These are phyloP conservation scores for Acipenser oxyrinchus DNA, from an alignment of 2,797 vertebrate genomes.

Conservation along the genomic window DNA sequence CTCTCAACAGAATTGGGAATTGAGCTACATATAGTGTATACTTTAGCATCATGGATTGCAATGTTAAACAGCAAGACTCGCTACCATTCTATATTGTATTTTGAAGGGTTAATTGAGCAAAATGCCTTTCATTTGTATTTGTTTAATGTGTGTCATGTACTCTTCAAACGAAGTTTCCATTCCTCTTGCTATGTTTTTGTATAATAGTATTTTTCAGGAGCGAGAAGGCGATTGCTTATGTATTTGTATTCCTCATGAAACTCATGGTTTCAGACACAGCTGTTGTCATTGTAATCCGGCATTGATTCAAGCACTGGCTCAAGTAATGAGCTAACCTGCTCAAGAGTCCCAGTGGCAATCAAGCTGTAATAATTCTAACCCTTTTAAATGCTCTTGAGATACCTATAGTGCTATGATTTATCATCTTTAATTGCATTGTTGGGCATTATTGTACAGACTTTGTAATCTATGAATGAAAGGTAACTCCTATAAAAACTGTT, in stretches of 20 bases:
- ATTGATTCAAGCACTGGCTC: slow-evolving; percentile 33
- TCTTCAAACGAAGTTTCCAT: too few relatives aligned
- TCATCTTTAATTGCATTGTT: slow-evolving; percentile 35
- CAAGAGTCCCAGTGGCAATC: slow-evolving; percentile 38
- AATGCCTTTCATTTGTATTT: too few relatives aligned
- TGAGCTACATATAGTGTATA: slow-evolving; percentile 12
- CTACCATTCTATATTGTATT: too few relatives aligned
- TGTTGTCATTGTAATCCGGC: slow-evolving; percentile 29
- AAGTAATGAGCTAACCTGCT: slow-evolving; percentile 38
- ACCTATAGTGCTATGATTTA: slow-evolving; percentile 31
- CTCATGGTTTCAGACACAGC: slow-evolving; percentile 1
- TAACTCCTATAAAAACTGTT: slow-evolving; percentile 16
- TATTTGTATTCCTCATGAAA: not conserved
- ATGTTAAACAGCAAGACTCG: too few relatives aligned
- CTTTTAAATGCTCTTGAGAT: slow-evolving; percentile 45
- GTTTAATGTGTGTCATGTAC: not conserved
- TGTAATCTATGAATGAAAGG: slow-evolving; percentile 30
- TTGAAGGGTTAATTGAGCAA: too few relatives aligned
- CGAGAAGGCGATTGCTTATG: slow-evolving; percentile 15
- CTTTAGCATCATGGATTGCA: too few relatives aligned
- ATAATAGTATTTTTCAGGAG: slow-evolving; percentile 1
- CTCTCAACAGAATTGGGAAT: slow-evolving; percentile 16
- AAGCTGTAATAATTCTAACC: slow-evolving; percentile 43
- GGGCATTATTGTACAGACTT: slow-evolving; percentile 23
- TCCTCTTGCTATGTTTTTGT: too few relatives aligned